Base-by-base conservation (phyloP, 1,140 invertebrate genomes). In the Delia radicum region DNA sequence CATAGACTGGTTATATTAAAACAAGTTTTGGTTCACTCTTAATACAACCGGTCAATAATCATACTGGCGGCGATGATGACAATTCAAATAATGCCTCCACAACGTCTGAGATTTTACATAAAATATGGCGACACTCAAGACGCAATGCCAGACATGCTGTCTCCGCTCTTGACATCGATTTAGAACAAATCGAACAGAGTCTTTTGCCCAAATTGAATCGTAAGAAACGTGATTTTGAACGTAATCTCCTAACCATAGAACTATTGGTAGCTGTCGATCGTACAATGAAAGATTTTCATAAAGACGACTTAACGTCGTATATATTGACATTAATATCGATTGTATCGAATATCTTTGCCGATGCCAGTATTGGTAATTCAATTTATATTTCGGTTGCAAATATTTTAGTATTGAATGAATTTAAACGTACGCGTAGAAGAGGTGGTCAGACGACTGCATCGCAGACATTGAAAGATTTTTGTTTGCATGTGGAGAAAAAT, bases 241-340 rank as follows among this genome's bases (percentile, higher is more conserved):
- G 79, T 15, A 88, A 89, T 78, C 90, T 92, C 78, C 92, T 93
- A 82, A 93, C 91, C 79, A 89, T 96, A 37, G 94, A 95, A 87
- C 89, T 95, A 31, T 88, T 95, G 85, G 90, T 96, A 7, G 94
- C 94, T 3, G 93, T 93, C 28, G 95, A 96, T 82, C 85, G 86
- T 13, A 93, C 91, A 80, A 96, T 96, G 94, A 82, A 89, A 1
- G 86, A 90, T 21, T 95, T 94, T 81, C 94, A 96, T 80, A 78
- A 79, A 28, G 88, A 89, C 8, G 79, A 85, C 28, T 77, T 86
- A 2, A 82, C 85, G 18, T 85, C 87, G 71, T 96, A 96, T 81
- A 91, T 96, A 75, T 88, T 95, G 28, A 94, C 92, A 13, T 87
- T 96, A 13, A 93, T 96, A 90, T 92, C 91, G 48, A 93, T 93